These are phyloP conservation scores for Gymnopithys bicolor DNA, from an alignment of 2,797 vertebrate species.

Conservation along the genomic window DNA sequence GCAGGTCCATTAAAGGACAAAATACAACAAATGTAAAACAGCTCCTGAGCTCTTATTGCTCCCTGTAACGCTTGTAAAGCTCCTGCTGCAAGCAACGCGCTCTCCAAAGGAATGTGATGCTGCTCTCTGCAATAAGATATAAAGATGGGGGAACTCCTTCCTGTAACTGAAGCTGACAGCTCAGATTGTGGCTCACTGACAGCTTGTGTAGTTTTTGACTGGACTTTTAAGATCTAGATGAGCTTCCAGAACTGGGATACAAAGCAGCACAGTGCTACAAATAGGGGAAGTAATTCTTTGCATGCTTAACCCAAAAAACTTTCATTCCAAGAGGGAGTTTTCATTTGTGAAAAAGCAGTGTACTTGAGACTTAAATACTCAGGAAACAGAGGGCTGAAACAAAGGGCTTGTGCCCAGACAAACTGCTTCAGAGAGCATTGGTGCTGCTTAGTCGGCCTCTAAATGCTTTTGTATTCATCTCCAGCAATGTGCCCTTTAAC, in stretches of 20 bases:
- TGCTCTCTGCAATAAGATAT: conserved; percentile 42
- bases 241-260: conserved; percentile 42
- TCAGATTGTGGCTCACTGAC: conserved; percentile 41
- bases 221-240: conserved; percentile 51
- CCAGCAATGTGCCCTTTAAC: conserved; percentile 47
- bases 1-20: conserved; percentile 64
- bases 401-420: conserved; percentile 32
- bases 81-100: conserved; percentile 3
- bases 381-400: conserved; percentile 50
- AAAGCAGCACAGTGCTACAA: conserved; percentile 50
- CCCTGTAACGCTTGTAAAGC: conserved; percentile 54
- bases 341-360: conserved; percentile 41
- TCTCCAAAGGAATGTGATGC: conserved; percentile 52
- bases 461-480: conserved; percentile 49
- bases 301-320: conserved; percentile 55
- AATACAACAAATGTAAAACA: conserved; percentile 51
- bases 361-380: conserved; percentile 50
- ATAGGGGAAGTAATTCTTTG: conserved; percentile 54
- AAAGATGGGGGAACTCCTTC: conserved; percentile 52
- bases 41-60: conserved; percentile 36
- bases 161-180: conserved; percentile 55
- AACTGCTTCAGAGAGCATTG: conserved; percentile 40
- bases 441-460: neutral
- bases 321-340: conserved; percentile 45
- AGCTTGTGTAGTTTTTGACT: conserved; percentile 42